Percentiles rank a stretch among this genome's conserved stretches.
phyloP scores from a whole-genome alignment of 2,797 vertebrate species.

The Characodon lateralis region DNA sequence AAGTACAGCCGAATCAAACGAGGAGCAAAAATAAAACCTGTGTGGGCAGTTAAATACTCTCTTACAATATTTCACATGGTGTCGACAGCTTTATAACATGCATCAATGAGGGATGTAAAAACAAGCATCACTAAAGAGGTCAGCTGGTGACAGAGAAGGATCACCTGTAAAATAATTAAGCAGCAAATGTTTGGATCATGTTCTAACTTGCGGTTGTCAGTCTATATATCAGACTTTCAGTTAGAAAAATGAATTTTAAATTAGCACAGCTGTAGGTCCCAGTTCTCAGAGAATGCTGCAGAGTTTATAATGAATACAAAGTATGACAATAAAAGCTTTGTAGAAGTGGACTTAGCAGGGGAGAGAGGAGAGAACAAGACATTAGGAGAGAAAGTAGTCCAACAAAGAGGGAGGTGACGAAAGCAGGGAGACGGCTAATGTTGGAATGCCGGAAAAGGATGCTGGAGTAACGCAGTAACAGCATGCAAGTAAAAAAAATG shows the following conservation, averaged over 20 bases:
- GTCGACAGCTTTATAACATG: conserved; percentile 27
- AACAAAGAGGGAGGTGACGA: conserved; percentile 19
- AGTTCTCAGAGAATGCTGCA: conserved; percentile 27
- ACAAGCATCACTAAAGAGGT: conserved; percentile 37
- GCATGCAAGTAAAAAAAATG: conserved; percentile 10
- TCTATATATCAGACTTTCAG: conserved; percentile 61
- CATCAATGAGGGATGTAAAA: conserved; percentile 37
- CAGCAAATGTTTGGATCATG: conserved; percentile 37
- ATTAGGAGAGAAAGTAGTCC: not conserved
- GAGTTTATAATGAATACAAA: conserved; percentile 31
- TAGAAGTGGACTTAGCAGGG: conserved; percentile 27
- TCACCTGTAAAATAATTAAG: conserved; percentile 53
- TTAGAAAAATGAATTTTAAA: conserved; percentile 54
- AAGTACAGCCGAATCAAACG: conserved; percentile 21
- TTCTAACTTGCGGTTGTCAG: conserved; percentile 44
- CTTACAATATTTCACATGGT: conserved; percentile 36
- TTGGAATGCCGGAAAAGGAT: conserved; percentile 13
- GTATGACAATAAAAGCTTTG: conserved; percentile 35
- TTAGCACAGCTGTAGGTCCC: conserved; percentile 25
- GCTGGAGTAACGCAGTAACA: not conserved
- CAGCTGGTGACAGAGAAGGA: conserved; percentile 20
- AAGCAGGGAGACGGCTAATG: conserved; percentile 32
- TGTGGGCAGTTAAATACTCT: conserved; percentile 43
- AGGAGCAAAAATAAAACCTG: conserved; percentile 21
- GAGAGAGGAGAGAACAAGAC: conserved; percentile 2